Base-by-base conservation (phyloP, 2,888 invertebrate species). In the Folsomia manolachei region DNA sequence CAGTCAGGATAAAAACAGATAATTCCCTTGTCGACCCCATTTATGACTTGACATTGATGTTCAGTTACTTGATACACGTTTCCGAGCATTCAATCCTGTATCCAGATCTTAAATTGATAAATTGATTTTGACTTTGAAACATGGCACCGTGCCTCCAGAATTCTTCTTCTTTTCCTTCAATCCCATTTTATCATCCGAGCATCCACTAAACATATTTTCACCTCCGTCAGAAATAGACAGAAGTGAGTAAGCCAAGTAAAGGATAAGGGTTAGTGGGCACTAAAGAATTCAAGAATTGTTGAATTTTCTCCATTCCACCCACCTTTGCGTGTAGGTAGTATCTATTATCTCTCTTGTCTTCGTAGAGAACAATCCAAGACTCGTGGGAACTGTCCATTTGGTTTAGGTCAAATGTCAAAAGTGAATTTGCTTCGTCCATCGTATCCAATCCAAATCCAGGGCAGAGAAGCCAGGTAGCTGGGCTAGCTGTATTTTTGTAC, bases 321-420 rank as follows among this genome's bases (percentile, higher is more conserved):
- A n/a, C n/a, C n/a, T n/a, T n/a, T n/a, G n/a, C n/a, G n/a, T n/a
- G n/a, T n/a, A n/a, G n/a, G n/a, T n/a, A n/a, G n/a, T n/a, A n/a
- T n/a, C n/a, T n/a, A n/a, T n/a, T n/a, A n/a, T 39, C 39, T 39
- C 39, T 39, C 39, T 39, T 39, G 4, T 14, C 14, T 39, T 39
- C 39, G 4, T 39, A 39, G 39, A 39, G 14, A 9, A 14, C 14
- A 39, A 39, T 4, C 4, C 39, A n/a, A 56, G 7, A 56, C 56
- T 21, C 56, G 56, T 56, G 56, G 56, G 56, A 56, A 56, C 19
- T 56, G 56, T 56, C 56, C 56, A 56, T 56, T 56, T 56, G 56
- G 18, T 56, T 56, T 39, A 39, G 39, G 39, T 39, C 39, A 39
- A 39, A 39, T 39, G 39, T 39, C 39, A 39, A 39, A 39, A 9